phyloP scores from a whole-genome alignment of 2,797 vertebrate genomes.

The Choloepus didactylus region DNA sequence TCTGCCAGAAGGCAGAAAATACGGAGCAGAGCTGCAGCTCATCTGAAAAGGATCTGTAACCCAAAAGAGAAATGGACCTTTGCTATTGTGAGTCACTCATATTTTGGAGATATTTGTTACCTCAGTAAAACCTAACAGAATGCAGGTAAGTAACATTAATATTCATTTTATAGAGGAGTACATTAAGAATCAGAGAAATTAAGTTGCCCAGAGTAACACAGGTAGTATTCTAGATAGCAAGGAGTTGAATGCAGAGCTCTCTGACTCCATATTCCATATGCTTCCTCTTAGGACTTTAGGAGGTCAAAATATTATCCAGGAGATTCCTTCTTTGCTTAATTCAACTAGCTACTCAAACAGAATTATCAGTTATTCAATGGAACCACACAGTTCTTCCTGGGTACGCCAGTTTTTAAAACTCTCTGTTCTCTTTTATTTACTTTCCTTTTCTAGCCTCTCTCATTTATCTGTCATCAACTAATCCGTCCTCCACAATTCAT shows the following conservation, averaged over 20 bases:
- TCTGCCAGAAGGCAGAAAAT: not conserved
- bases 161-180: not conserved
- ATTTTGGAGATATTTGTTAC: not conserved
- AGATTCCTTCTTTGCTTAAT: not conserved
- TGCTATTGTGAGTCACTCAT: not conserved
- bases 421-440: not conserved
- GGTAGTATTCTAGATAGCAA: not conserved
- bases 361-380: not conserved
- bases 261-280: not conserved
- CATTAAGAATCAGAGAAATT: not conserved
- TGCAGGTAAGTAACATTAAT: not conserved
- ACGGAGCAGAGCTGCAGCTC: not conserved
- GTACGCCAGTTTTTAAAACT: not conserved
- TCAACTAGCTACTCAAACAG: not conserved
- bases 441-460: constrained; percentile 1
- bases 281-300: not conserved
- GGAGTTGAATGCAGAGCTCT: not conserved
- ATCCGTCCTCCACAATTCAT: not conserved
- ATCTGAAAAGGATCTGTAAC: not conserved
- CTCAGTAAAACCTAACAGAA: not conserved
- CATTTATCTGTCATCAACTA: not conserved
- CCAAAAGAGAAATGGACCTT: not conserved
- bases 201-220: constrained; percentile 3
- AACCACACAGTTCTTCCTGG: not conserved
- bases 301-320: not conserved